Evolutionary conservation across 2,888 invertebrate genomes (phyloP), one percentile per base, ranked within the genome.

Genomic region (Craniophora ligustri): DNA sequence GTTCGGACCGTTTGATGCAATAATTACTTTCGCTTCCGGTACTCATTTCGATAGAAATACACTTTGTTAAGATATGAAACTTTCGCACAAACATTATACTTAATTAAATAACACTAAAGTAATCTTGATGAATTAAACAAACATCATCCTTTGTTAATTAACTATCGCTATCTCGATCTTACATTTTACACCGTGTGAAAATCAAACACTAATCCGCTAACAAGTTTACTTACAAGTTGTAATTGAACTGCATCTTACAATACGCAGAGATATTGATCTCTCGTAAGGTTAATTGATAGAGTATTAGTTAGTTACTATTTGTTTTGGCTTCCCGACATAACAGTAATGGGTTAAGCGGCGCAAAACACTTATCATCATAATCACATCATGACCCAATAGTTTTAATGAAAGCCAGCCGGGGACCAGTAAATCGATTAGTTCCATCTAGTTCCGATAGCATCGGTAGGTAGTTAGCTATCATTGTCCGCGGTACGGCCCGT

Each of bases 341-440:
- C 67, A 74, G 68, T 79, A 72, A 77, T 72, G 67, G 76, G 76
- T 75, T 79, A 78, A 78, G 74, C 75, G 76, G 53, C 67, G 69
- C 76, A 68, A 77, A 77, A 70, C 76, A 78, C 78, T 84, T 85
- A 85, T 83, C 82, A 74, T 59, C 62, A 65, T 67, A 75, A 84
- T 84, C 81, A 70, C 61, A 81, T 79, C 78, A 77, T 87, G 88
- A 83, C 88, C 88, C 83, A 86, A 88, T 88, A 90, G 86, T 86
- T 87, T 81, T 84, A 88, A 87, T 84, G 87, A 88, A 88, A 86
- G 86, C 82, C 84, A 83, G 76, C 75, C 76, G 71, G 76, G 66
- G 70, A 78, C 83, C 75, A 74, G 76, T 76, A 82, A 88, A 89
- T 88, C 87, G 89, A 89, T 89, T 89, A 89, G 86, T 85, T 87